Evolutionary conservation across 2,888 invertebrate genomes (phyloP).

Genomic region (Zhengitettix transpicula): DNA sequence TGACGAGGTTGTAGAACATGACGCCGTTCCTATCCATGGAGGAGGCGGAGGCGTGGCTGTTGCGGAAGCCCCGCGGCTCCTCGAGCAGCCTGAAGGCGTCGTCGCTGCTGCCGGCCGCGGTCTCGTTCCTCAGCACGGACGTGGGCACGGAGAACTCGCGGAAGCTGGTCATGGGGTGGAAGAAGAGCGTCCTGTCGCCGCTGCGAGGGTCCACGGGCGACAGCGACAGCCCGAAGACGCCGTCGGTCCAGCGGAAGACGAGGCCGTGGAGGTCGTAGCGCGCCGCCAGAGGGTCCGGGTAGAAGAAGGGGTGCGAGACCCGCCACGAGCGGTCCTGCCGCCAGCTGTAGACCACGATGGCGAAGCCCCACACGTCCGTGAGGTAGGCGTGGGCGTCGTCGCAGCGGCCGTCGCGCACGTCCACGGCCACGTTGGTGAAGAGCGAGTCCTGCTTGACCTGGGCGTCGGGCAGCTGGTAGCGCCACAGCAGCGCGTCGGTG

Average conservation of each 20-base stretch:
- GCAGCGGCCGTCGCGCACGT: slow-evolving; percentile 45
- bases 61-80: slow-evolving; percentile 13
- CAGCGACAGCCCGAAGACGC: slow-evolving; percentile 52
- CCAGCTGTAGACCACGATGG: slow-evolving; percentile 58
- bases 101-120: slow-evolving; percentile 21
- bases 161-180: slow-evolving; percentile 68
- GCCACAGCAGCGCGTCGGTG: slow-evolving; percentile 49
- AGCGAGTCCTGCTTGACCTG: slow-evolving; percentile 41
- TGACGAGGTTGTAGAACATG: slow-evolving; percentile 59
- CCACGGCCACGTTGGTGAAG: slow-evolving; percentile 61
- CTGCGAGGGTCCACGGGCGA: slow-evolving; percentile 44
- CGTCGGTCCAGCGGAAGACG: slow-evolving; percentile 67
- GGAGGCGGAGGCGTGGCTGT: slow-evolving; percentile 50
- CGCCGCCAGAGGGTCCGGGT: slow-evolving; percentile 54
- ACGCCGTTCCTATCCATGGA: slow-evolving; percentile 53
- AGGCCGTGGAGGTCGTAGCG: slow-evolving; percentile 57
- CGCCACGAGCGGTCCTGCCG: slow-evolving; percentile 54
- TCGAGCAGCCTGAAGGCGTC: slow-evolving; percentile 20
- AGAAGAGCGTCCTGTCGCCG: slow-evolving; percentile 42
- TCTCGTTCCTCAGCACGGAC: slow-evolving; percentile 43
- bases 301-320: slow-evolving; percentile 50
- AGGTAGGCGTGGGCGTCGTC: slow-evolving; percentile 55
- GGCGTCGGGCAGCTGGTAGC: slow-evolving; percentile 42
- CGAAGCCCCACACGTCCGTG: slow-evolving; percentile 53
- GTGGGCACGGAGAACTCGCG: slow-evolving; percentile 59